Evolutionary conservation across 1,140 invertebrate genomes (phyloP), one percentile per base, ranked within the genome.

Genomic region (Druon quercuslanigerum): DNA sequence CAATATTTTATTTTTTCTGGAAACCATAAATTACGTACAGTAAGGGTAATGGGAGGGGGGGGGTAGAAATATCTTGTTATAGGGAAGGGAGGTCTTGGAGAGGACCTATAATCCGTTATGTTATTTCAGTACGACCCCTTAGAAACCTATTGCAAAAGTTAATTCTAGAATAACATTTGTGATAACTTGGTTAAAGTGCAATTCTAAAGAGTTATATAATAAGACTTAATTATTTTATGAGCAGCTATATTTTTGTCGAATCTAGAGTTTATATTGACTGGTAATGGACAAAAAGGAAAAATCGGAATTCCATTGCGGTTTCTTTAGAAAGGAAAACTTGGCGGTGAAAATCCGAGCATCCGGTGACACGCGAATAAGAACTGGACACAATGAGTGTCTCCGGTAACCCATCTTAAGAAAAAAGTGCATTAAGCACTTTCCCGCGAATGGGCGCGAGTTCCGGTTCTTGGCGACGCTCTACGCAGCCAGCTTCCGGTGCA

Each of bases 381-480:
- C 78, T 82, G 74, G 77, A 82, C 80, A 86, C 84, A 86, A 86
- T 86, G 83, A 81, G 79, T 81, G 83, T 84, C 82, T 83, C 79
- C 79, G 82, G 84, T 83, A 78, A 79, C 79, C 80, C 75, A 78
- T 83, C 84, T 82, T 82, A 76, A 79, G 77, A 77, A 86, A 84
- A 84, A 86, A 86, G 79, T 83, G 83, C 84, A 86, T 86, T 86
- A 84, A 84, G 80, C 84, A 80, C 80, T 84, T 79, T 80, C 80
- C 78, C 75, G 70, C 76, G 82, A 81, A 81, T 78, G 79, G 79
- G 81, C 79, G 79, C 80, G 81, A 84, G 72, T 84, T 84, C 77
- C 54, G 79, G 72, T 51, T 78, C 50, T 73, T 77, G 75, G 75
- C 78, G 71, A 78, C 77, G 79, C 72, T 71, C 52, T 75, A 83